Conservation (phyloP, 1,140 invertebrate species). For the Batillaria attramentaria region DNA sequence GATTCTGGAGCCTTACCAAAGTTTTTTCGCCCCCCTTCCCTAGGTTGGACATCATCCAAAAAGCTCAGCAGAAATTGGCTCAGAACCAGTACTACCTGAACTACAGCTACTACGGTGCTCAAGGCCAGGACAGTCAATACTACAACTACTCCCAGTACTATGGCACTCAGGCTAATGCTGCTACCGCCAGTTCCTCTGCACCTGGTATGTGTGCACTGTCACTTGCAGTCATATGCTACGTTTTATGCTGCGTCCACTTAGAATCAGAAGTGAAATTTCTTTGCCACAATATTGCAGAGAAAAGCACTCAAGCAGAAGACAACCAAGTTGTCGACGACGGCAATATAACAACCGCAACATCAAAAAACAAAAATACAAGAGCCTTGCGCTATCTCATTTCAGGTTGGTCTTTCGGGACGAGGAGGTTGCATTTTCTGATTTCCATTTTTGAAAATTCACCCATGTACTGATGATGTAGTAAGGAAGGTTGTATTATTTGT, state of each 20-base stretch:
- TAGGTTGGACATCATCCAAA: conserved; percentile 23
- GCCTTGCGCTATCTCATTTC: too few species aligned
- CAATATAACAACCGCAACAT: not conserved
- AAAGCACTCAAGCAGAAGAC: too few species aligned
- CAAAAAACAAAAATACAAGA: too few species aligned
- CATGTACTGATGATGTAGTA: not conserved
- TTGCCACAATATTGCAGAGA: too few species aligned
- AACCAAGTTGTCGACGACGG: too few species aligned
- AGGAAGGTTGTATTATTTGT: conserved; percentile 15
- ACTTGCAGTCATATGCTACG: not conserved
- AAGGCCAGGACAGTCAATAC: conserved; percentile 51
- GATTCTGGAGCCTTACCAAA: too few species aligned
- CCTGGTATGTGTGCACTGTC: not conserved
- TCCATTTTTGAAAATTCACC: not conserved
- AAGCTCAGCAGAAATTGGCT: conserved; percentile 25
- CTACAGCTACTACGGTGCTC: conserved; percentile 42
- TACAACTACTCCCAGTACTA: conserved; percentile 61
- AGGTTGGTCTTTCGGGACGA: too few species aligned
- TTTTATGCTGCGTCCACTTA: not conserved
- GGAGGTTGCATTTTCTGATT: too few species aligned
- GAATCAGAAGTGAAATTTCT: too few species aligned
- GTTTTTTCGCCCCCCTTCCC: too few species aligned
- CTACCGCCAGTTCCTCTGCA: not conserved
- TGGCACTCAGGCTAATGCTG: conserved; percentile 18
- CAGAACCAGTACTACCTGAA: conserved; percentile 47